A percentile compares a stretch with the other conserved stretches of the same genome.
These are phyloP conservation scores for Drosophila tani DNA, from an alignment of 1,140 invertebrate genomes.

Conservation along the genomic window DNA sequence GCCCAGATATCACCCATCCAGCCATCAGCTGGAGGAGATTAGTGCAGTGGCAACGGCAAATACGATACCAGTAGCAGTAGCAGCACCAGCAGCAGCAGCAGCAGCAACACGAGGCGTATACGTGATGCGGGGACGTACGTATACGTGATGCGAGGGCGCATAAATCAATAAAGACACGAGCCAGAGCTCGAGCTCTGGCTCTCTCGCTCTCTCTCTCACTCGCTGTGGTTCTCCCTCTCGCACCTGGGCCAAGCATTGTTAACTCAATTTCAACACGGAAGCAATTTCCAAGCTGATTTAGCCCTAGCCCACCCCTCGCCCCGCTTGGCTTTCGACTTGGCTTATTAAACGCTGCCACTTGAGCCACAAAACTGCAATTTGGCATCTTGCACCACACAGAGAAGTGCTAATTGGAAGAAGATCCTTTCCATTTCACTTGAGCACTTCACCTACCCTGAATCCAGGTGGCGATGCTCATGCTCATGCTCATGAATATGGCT, in stretches of 20 bases:
- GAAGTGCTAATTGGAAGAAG: neutral
- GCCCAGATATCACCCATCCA: conserved; percentile 3
- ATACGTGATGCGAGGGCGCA: conserved; percentile 55
- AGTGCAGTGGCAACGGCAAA: conserved; percentile 36
- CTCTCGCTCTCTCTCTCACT: neutral
- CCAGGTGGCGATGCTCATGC: too few relatives aligned
- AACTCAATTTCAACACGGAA: conserved; percentile 80
- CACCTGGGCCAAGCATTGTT: conserved; percentile 59
- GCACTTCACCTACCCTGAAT: too few relatives aligned
- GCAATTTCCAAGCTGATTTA: conserved; percentile 60
- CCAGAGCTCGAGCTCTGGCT: neutral
- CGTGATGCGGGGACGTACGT: conserved; percentile 58
- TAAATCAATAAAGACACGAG: conserved; percentile 65
- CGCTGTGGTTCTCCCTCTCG: conserved; percentile 5
- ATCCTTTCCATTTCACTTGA: neutral
- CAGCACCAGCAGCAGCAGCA: conserved; percentile 9
- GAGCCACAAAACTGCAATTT: conserved; percentile 39
- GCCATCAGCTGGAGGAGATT: conserved; percentile 46
- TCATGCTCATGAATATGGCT: too few relatives aligned
- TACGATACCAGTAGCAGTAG: conserved; percentile 6
- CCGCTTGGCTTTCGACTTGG: conserved; percentile 34
- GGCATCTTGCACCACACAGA: conserved; percentile 22
- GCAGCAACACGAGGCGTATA: conserved; percentile 39
- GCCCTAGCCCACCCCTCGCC: conserved; percentile 30
- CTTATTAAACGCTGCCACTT: conserved; percentile 47